Conservation (phyloP, 2,113 vertebrate species). For the Notothenia rossii region DNA sequence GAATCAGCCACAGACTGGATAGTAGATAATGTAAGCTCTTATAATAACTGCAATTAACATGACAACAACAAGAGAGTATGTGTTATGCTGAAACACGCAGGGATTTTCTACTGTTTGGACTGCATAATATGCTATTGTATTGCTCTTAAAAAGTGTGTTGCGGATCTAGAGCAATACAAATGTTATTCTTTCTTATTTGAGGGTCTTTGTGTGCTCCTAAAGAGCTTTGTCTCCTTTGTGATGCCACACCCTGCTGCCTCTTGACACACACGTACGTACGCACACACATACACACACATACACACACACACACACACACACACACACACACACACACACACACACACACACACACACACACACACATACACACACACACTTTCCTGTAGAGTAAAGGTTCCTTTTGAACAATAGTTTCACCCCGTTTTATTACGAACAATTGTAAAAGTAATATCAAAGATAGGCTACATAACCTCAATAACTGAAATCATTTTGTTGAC, state of each 20-base stretch:
- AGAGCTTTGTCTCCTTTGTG: conserved; percentile 49
- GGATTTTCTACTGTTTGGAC: not conserved
- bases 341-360: too few relatives aligned
- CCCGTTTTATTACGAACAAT: too few relatives aligned
- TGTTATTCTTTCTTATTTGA: conserved; percentile 7
- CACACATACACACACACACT: not conserved
- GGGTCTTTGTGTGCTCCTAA: conserved; percentile 4
- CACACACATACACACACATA: too few relatives aligned
- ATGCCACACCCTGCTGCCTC: conserved; percentile 74
- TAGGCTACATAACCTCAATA: too few relatives aligned
- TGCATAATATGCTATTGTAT: not conserved
- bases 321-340: too few relatives aligned
- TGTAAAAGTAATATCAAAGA: too few relatives aligned
- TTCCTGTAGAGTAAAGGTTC: not conserved
- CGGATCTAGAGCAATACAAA: not conserved
- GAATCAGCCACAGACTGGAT: not conserved
- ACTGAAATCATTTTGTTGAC: too few relatives aligned
- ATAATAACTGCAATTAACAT: not conserved
- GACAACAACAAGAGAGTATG: not conserved
- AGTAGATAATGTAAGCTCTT: not conserved
- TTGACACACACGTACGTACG: conserved; percentile 4
- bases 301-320: too few relatives aligned
- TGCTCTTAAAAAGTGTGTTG: not conserved
- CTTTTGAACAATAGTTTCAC: too few relatives aligned
- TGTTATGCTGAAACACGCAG: not conserved